Conservation (phyloP, 2,113 vertebrate species). For the Platichthys flesus region DNA sequence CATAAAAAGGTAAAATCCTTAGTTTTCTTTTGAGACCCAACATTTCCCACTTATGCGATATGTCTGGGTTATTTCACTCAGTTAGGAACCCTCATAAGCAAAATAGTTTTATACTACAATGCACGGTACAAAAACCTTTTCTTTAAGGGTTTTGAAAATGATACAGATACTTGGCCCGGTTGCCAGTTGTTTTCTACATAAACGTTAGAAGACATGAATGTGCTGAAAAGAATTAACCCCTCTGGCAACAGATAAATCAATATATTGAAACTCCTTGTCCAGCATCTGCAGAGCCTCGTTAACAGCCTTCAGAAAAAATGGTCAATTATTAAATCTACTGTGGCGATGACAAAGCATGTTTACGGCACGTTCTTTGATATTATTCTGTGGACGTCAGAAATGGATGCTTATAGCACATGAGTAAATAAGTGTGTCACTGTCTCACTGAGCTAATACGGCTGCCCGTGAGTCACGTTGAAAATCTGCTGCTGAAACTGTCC, state of each 20-base stretch:
- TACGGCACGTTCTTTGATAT: not conserved
- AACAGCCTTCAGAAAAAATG: not conserved
- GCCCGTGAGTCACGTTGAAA: conserved; percentile 23
- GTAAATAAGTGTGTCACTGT: not conserved
- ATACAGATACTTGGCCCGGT: no score
- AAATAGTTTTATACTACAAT: no score
- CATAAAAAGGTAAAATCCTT: no score
- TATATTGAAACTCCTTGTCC: conserved; percentile 20
- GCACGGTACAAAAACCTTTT: no score
- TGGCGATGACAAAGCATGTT: not conserved
- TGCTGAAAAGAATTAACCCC: not conserved
- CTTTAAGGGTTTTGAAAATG: no score
- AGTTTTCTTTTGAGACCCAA: no score
- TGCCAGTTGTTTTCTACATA: no score
- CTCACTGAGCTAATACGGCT: conserved; percentile 1
- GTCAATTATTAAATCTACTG: conserved; percentile 1
- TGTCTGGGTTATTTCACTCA: no score
- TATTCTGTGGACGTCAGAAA: not conserved
- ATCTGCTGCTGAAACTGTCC: conserved; percentile 11
- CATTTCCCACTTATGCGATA: no score
- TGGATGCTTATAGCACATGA: not conserved
- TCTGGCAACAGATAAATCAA: conserved; percentile 5
- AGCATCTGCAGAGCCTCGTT: not conserved
- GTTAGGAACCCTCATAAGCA: no score
- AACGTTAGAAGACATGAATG: not conserved